phyloP scores from a whole-genome alignment of 2,113 vertebrate genomes.

The Dipodomys spectabilis region DNA sequence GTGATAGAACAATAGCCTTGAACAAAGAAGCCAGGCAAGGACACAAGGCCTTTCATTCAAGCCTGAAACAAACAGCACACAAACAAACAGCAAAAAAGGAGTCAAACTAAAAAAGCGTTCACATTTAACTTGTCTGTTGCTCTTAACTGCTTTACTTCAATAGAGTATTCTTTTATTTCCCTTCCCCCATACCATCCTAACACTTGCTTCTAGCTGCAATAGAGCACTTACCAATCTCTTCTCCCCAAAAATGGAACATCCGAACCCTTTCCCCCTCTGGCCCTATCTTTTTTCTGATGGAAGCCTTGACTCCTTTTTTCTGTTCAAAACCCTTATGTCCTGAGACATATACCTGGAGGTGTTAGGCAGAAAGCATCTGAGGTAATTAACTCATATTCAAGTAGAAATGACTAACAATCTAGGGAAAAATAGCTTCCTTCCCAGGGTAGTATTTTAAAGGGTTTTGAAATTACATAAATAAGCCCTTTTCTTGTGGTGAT shows the following conservation, averaged over 20 bases:
- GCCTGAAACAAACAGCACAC: too few species aligned
- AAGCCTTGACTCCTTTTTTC: background rate
- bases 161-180: slow-evolving; percentile 3
- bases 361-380: slow-evolving; percentile 38
- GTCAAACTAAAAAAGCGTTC: background rate
- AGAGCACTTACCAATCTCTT: background rate
- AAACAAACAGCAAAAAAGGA: too few species aligned
- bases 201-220: background rate
- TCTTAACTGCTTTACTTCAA: slow-evolving; percentile 9
- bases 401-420: slow-evolving; percentile 58
- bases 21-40: too few species aligned
- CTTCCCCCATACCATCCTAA: background rate
- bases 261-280: background rate
- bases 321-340: slow-evolving; percentile 22
- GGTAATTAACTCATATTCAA: slow-evolving; percentile 51
- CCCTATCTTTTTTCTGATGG: background rate
- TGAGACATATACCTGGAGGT: slow-evolving; percentile 26
- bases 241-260: background rate
- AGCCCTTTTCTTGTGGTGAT: slow-evolving; percentile 35
- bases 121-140: background rate
- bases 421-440: slow-evolving; percentile 49
- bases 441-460: slow-evolving; percentile 24
- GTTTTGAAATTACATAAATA: slow-evolving; percentile 41
- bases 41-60: too few species aligned
- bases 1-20: too few species aligned